phyloP scores from a whole-genome alignment of 2,797 vertebrate genomes.

The Hyperoplus lanceolatus region DNA sequence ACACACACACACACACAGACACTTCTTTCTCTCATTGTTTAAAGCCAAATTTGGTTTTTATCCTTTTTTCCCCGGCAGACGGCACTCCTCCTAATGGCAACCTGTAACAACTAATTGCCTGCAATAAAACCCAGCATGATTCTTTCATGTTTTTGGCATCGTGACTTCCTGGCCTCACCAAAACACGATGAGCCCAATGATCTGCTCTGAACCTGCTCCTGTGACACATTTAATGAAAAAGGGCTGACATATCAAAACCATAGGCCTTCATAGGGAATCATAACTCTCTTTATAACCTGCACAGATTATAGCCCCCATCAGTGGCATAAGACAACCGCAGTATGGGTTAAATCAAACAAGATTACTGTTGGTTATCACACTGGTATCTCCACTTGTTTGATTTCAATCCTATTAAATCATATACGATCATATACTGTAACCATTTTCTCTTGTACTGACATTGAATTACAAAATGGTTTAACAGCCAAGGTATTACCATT shows the following conservation, averaged over 20 bases:
- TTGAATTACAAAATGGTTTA: slow-evolving; percentile 25
- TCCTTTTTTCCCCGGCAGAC: slow-evolving; percentile 34
- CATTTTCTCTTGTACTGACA: slow-evolving; percentile 46
- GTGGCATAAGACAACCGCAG: slow-evolving; percentile 62
- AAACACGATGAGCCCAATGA: slow-evolving; percentile 42
- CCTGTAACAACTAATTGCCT: slow-evolving; percentile 75
- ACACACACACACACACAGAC: slow-evolving; percentile 66
- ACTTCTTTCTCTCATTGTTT: slow-evolving; percentile 68
- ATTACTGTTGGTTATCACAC: slow-evolving; percentile 51
- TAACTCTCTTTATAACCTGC: slow-evolving; percentile 69
- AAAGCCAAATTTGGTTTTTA: slow-evolving; percentile 65
- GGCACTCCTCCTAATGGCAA: slow-evolving; percentile 53
- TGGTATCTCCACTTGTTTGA: slow-evolving; percentile 50
- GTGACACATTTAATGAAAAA: slow-evolving; percentile 55
- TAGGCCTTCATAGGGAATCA: slow-evolving; percentile 51
- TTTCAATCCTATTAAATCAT: slow-evolving; percentile 43
- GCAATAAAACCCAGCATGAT: slow-evolving; percentile 67
- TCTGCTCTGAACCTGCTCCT: slow-evolving; percentile 49
- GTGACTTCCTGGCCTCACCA: slow-evolving; percentile 58
- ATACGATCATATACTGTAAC: slow-evolving; percentile 21
- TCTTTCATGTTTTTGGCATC: slow-evolving; percentile 66
- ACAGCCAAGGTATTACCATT: slow-evolving; percentile 19
- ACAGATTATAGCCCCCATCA: slow-evolving; percentile 66
- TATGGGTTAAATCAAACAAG: slow-evolving; percentile 58
- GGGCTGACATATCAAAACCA: slow-evolving; percentile 61